phyloP scores from a whole-genome alignment of 2,113 vertebrate genomes.

The Odontophorus gujanensis region DNA sequence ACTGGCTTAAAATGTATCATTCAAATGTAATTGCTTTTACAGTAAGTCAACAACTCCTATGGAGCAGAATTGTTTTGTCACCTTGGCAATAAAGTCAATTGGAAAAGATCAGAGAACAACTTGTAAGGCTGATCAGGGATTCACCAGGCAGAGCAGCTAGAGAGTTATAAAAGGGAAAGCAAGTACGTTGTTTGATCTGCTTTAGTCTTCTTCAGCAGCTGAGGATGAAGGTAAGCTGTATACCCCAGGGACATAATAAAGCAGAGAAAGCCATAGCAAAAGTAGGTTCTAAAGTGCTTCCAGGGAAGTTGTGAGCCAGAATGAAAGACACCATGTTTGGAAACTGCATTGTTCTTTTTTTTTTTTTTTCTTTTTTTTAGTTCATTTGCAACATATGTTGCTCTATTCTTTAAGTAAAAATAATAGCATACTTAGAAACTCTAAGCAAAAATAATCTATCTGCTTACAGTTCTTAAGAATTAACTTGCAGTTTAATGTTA shows the following conservation, averaged over 20 bases:
- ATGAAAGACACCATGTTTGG: neutral
- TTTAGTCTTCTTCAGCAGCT: conserved; percentile 7
- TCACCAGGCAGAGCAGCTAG: neutral
- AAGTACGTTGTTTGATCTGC: conserved; percentile 27
- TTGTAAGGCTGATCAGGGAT: conserved; percentile 45
- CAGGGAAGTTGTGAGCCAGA: neutral
- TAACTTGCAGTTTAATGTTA: neutral
- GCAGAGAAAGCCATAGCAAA: neutral
- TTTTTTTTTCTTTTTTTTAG: neutral
- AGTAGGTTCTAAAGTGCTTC: neutral
- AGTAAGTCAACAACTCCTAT: conserved; percentile 3
- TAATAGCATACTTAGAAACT: neutral
- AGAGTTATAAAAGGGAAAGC: conserved; percentile 26
- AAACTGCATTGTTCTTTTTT: neutral
- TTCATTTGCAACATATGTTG: neutral
- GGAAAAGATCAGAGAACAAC: conserved; percentile 42
- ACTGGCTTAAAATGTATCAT: conserved; percentile 29
- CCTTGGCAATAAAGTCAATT: conserved; percentile 52
- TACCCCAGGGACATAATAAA: neutral
- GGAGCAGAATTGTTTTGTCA: conserved; percentile 31
- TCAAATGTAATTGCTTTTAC: neutral
- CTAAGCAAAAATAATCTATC: neutral
- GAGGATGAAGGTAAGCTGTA: neutral
- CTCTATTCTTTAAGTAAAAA: neutral
- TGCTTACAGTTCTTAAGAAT: neutral